Percentiles rank a stretch among this genome's conserved stretches.
These are phyloP conservation scores for Synergus umbraculus DNA, from an alignment of 2,888 invertebrate species.

Conservation along the genomic window DNA sequence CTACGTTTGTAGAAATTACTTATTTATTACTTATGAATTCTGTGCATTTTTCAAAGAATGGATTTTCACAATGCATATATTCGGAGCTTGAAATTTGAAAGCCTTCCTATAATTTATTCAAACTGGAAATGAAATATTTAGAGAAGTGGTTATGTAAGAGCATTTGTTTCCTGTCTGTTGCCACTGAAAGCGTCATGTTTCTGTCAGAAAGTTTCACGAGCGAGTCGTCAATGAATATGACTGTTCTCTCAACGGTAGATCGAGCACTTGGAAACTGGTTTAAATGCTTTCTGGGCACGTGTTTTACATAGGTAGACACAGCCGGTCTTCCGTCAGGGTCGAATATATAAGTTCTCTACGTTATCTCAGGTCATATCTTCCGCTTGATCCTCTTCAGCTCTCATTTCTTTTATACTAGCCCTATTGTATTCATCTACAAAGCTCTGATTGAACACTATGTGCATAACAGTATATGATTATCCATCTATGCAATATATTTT, in stretches of 20 bases:
- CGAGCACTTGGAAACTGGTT: constrained; percentile 63
- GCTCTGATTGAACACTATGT: constrained; percentile 49
- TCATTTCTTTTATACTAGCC: constrained; percentile 66
- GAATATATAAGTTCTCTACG: constrained; percentile 67
- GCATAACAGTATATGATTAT: constrained; percentile 35
- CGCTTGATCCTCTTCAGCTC: constrained; percentile 68
- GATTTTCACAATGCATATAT: no score
- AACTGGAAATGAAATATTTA: constrained; percentile 23
- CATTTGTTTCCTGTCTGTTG: constrained; percentile 36
- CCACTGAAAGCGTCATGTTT: constrained; percentile 39
- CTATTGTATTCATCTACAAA: constrained; percentile 65
- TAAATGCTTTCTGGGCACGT: constrained; percentile 69
- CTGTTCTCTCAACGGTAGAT: constrained; percentile 46
- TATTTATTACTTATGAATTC: no score
- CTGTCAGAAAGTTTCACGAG: constrained; percentile 45
- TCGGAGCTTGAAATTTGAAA: no score
- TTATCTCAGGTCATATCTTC: constrained; percentile 72
- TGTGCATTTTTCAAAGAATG: no score
- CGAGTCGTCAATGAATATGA: constrained; percentile 64
- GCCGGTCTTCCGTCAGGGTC: constrained; percentile 61
- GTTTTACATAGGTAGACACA: constrained; percentile 68
- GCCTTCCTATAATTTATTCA: not conserved
- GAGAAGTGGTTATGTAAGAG: constrained; percentile 22
- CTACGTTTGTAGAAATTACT: no score
- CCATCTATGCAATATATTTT: constrained; percentile 31